These are phyloP conservation scores for Melanotaenia parkinsoni DNA, from an alignment of 2,797 vertebrate species.

Conservation along the genomic window DNA sequence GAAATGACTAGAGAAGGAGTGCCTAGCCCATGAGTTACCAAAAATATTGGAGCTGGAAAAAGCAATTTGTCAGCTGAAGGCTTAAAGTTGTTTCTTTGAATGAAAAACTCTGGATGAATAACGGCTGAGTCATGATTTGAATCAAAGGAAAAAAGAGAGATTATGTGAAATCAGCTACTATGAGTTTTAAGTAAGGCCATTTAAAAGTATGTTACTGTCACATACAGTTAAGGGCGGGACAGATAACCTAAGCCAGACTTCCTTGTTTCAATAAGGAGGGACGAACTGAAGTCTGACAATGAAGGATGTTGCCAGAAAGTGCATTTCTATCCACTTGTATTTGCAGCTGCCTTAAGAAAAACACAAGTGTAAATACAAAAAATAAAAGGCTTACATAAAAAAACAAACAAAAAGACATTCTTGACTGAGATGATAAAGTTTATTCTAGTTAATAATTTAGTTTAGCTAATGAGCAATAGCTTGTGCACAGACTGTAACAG, in stretches of 20 bases:
- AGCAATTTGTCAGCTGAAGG: neutral
- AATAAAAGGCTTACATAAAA: neutral
- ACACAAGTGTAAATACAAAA: neutral
- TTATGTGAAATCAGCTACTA: neutral
- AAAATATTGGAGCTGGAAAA: neutral
- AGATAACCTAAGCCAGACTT: neutral
- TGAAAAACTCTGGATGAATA: neutral
- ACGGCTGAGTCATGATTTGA: slow-evolving; percentile 2
- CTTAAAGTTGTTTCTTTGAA: neutral
- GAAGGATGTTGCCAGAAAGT: neutral
- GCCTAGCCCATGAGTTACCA: neutral
- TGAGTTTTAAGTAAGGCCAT: neutral
- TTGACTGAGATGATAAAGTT: neutral
- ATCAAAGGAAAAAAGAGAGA: neutral
- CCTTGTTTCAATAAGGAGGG: neutral
- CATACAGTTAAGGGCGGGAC: too few relatives aligned
- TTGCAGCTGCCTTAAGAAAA: neutral
- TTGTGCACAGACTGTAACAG: neutral
- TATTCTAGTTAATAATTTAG: neutral
- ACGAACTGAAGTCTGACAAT: neutral
- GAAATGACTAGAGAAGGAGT: too few relatives aligned
- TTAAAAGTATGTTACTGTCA: neutral
- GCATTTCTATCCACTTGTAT: neutral
- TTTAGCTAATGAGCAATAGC: neutral
- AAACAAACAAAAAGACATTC: neutral